These are phyloP conservation scores for Eupithecia centaureata DNA, from an alignment of 2,888 invertebrate genomes.

Conservation along the genomic window DNA sequence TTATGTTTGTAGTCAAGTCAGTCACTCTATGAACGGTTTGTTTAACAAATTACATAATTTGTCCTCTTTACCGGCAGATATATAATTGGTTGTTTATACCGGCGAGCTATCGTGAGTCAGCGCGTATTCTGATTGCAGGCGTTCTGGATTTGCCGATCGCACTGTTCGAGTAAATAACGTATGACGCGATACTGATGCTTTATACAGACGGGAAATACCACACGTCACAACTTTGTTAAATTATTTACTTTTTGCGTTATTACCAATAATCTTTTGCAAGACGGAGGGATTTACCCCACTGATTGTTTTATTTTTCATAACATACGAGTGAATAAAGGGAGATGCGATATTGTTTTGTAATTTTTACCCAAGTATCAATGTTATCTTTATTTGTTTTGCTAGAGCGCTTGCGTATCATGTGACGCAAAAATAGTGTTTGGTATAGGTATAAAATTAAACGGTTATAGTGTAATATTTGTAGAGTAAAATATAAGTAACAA, in stretches of 20 bases:
- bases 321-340: background rate
- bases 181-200: conserved; percentile 52
- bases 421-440: conserved; percentile 52
- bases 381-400: conserved; percentile 63
- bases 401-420: conserved; percentile 39
- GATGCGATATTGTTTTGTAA: conserved; percentile 20
- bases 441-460: conserved; percentile 19
- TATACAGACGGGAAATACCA: conserved; percentile 67
- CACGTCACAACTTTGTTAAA: conserved; percentile 49
- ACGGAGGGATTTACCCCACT: conserved; percentile 23
- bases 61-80: conserved; percentile 50
- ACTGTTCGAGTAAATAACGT: conserved; percentile 51
- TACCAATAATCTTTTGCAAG: conserved; percentile 1
- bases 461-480: background rate
- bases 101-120: conserved; percentile 65
- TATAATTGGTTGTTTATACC: conserved; percentile 54
- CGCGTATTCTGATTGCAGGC: conserved; percentile 50
- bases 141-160: conserved; percentile 55
- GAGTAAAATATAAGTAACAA: background rate
- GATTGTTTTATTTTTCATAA: background rate
- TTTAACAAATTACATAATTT: conserved; percentile 47
- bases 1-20: conserved; percentile 32
- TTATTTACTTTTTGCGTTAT: conserved; percentile 28
- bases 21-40: background rate
- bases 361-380: conserved; percentile 19